Percentiles rank a stretch among this genome's conserved stretches.
Evolutionary conservation across 2,797 vertebrate species (phyloP).

Genomic region (Peromyscus nudipes): DNA sequence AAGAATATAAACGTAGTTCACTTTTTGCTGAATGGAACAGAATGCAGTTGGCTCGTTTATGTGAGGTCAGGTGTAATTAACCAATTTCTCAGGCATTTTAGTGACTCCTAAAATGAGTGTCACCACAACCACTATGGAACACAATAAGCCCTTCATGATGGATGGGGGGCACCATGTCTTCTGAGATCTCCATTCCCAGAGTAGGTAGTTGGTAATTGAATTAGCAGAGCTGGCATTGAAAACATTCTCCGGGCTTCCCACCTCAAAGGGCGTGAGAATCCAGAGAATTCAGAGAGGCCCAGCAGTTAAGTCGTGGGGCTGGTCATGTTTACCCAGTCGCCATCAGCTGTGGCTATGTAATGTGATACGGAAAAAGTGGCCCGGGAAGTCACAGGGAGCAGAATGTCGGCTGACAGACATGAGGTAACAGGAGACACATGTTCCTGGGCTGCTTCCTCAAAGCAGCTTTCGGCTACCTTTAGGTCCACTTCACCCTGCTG

Average conservation of each 20-base stretch:
- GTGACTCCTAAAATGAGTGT: slow-evolving; percentile 6
- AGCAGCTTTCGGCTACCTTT: background rate
- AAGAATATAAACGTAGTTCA: background rate
- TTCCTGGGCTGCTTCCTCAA: background rate
- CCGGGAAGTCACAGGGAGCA: slow-evolving; percentile 53
- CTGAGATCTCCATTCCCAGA: background rate
- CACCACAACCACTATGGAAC: background rate
- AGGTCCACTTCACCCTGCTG: background rate
- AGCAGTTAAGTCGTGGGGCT: background rate
- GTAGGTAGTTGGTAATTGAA: slow-evolving; percentile 52
- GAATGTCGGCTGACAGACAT: slow-evolving; percentile 37
- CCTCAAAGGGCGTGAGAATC: slow-evolving; percentile 50
- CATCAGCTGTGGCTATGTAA: slow-evolving; percentile 74
- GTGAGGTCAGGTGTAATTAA: background rate
- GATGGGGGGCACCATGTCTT: background rate
- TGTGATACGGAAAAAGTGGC: background rate
- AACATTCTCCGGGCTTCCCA: slow-evolving; percentile 48
- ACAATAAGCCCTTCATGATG: background rate
- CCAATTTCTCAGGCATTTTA: background rate
- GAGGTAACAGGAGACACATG: slow-evolving; percentile 72
- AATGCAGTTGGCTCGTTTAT: background rate
- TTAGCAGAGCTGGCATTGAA: slow-evolving; percentile 45
- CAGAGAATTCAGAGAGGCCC: slow-evolving; percentile 23
- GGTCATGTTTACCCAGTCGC: slow-evolving; percentile 65
- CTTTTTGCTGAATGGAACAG: slow-evolving; percentile 7